Base-by-base conservation (phyloP, 1,140 invertebrate genomes). In the Brachionus asplanchnoidis region DNA sequence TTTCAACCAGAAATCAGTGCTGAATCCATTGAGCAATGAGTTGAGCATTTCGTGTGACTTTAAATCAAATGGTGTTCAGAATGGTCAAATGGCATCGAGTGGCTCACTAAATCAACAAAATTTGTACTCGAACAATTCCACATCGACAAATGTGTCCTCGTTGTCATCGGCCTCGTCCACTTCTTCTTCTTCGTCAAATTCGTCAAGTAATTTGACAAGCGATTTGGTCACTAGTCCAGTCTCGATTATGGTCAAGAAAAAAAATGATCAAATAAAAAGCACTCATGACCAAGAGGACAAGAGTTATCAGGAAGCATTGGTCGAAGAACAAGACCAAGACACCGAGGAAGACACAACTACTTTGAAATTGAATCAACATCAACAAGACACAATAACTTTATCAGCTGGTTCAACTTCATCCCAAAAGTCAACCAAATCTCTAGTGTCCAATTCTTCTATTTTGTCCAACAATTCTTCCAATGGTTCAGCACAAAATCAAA, bases 221-320 rank as follows among this genome's bases (percentile, higher is more conserved):
- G 79, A 82, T 23, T 68, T 82, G 23, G 60, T 82, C 17, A 65
- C 79, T 32, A 82, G 79, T 82, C 79, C 79, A 65, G 53, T 82
- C 32, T 82, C 79, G 26, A 68, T 82, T 12, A 82, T 82, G 23
- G 60, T 77, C 42, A 77, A 77, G 20, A 77, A 77, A 28, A 36
- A 75, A 20, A 40, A 5, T 8, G 17, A 75, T 3, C 32, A 40
- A 44, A 40, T 5, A 42, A 75, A 75, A 40, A 20, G 53, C 14
- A 11, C 11, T 0, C 44, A 60, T 60, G n/a, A 23, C n/a, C 9
- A 23, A 60, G 53, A 60, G 20, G 20, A 60, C 17, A 17, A 60
- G 2, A 17, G n/a, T 36, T 1, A 23, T 2, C 32, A 68, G 32
- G 8, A 32, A 68, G 3, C 14, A 68, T 12, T 11, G 32, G 36